Evolutionary conservation across 2,888 invertebrate species (phyloP).

Genomic region (Tachystola acroxantha): DNA sequence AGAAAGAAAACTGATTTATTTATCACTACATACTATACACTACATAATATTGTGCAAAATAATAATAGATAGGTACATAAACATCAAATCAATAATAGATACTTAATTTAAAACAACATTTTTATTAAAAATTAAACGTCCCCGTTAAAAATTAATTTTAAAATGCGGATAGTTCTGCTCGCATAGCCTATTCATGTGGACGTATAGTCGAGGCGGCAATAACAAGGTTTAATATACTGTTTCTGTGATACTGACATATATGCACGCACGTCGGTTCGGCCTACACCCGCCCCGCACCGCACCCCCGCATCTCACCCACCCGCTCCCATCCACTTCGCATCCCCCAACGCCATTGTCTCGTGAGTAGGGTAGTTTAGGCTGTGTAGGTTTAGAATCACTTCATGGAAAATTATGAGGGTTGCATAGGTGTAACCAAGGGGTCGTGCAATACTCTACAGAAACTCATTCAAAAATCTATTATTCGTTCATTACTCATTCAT

Average conservation of each 20-base stretch:
- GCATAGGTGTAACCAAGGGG: background rate
- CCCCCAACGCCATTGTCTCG: constrained; percentile 6
- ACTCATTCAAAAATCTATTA: too few relatives aligned
- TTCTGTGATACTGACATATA: constrained; percentile 41
- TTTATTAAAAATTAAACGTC: too few relatives aligned
- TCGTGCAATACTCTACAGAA: background rate
- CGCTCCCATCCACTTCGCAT: constrained; percentile 10
- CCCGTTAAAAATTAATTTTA: too few relatives aligned
- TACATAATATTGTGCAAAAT: too few relatives aligned
- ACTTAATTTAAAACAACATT: too few relatives aligned
- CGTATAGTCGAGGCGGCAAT: background rate
- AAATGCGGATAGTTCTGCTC: too few relatives aligned
- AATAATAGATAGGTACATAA: too few relatives aligned
- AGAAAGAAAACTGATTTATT: too few relatives aligned
- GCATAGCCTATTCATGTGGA: too few relatives aligned
- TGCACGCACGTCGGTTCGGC: constrained; percentile 13
- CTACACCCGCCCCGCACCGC: constrained; percentile 8
- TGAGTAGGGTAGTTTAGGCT: background rate
- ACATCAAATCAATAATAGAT: too few relatives aligned
- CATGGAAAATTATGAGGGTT: background rate
- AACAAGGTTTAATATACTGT: constrained; percentile 20
- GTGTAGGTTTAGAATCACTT: background rate
- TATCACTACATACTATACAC: too few relatives aligned
- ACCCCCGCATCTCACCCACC: constrained; percentile 12
- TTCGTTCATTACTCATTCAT: too few relatives aligned